These are phyloP conservation scores for Teleogryllus occipitalis DNA, from an alignment of 1,140 invertebrate species.

Conservation along the genomic window DNA sequence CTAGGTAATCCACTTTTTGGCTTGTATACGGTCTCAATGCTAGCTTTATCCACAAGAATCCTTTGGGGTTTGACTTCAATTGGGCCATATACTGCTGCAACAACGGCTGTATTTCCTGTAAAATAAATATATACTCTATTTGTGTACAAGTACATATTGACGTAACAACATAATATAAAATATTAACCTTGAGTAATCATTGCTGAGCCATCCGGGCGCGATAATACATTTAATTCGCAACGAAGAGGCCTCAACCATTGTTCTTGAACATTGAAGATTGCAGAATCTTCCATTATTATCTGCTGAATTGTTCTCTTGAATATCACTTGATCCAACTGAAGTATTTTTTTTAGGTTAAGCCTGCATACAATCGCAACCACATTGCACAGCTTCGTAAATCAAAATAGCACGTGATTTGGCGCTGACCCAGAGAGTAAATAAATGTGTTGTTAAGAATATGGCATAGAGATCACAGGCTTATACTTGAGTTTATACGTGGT, in stretches of 20 bases:
- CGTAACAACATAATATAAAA: neutral
- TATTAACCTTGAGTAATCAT: conserved; percentile 57
- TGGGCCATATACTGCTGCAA: conserved; percentile 75
- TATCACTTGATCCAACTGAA: no score
- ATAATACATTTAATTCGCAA: conserved; percentile 59
- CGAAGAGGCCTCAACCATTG: conserved; percentile 38
- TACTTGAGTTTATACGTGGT: no score
- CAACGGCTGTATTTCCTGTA: conserved; percentile 65
- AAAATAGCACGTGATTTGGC: no score
- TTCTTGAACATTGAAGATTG: conserved; percentile 23
- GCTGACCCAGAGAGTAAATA: no score
- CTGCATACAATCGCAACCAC: no score
- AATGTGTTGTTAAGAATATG: no score
- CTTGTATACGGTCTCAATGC: conserved; percentile 66
- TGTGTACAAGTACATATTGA: neutral
- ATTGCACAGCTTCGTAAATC: no score
- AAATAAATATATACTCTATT: neutral
- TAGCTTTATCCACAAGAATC: conserved; percentile 67
- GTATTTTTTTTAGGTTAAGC: no score
- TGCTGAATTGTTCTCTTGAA: no score
- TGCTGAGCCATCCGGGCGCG: conserved; percentile 64
- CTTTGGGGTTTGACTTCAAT: conserved; percentile 68
- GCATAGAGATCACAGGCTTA: no score
- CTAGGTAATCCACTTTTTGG: conserved; percentile 67
- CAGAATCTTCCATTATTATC: no score